phyloP scores from a whole-genome alignment of 2,797 vertebrate genomes.

The Phalanger gymnotis region DNA sequence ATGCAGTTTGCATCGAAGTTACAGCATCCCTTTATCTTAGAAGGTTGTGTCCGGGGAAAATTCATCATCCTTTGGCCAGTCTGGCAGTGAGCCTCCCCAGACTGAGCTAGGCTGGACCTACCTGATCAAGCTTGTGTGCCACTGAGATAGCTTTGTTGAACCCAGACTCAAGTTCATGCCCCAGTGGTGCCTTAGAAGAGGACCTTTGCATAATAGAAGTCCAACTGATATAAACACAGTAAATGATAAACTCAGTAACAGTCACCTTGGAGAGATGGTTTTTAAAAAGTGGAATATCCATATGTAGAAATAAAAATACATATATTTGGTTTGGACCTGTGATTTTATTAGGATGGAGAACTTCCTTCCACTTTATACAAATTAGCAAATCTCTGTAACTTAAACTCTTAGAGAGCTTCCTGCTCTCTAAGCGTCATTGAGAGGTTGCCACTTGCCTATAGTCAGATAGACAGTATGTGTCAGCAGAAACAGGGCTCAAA shows the following conservation, averaged over 20 bases:
- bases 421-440: too few species aligned
- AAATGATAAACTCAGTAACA: too few species aligned
- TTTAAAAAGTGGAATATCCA: not conserved
- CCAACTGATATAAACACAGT: not conserved
- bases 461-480: not conserved
- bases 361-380: not conserved
- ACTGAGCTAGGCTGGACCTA: not conserved
- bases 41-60: not conserved
- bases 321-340: not conserved
- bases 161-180: not conserved
- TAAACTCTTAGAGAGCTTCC: not conserved
- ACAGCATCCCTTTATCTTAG: not conserved
- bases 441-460: not conserved
- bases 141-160: not conserved
- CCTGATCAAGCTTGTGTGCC: not conserved
- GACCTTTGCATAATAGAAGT: not conserved
- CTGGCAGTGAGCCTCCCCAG: not conserved
- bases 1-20: not conserved
- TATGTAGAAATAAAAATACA: not conserved
- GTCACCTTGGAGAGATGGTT: not conserved
- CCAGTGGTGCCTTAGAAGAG: not conserved
- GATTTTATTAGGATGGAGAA: not conserved
- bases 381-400: not conserved
- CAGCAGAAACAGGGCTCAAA: not conserved
- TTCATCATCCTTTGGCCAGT: not conserved